Conservation (phyloP, 2,888 invertebrate genomes). For the Andrena hattorfiana region DNA sequence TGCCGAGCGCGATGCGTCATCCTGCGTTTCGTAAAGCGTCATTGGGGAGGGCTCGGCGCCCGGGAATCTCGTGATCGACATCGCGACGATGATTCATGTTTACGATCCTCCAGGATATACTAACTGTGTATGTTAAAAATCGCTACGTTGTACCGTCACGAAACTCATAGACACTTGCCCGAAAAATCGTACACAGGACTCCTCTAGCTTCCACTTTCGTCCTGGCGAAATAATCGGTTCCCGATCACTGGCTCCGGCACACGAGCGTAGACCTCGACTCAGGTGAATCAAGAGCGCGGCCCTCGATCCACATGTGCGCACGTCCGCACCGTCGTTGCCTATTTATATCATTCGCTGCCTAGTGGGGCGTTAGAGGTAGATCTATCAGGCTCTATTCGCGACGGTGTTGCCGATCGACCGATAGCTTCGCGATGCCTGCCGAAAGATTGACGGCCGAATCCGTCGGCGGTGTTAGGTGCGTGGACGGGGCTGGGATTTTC, state of each 20-base stretch:
- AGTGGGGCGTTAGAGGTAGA: slow-evolving; percentile 73
- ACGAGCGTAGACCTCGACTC: not conserved
- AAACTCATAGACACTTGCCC: too few species aligned
- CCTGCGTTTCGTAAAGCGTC: slow-evolving; percentile 5
- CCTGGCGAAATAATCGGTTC: not conserved
- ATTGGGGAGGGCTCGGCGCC: slow-evolving; percentile 29
- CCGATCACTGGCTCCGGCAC: not conserved
- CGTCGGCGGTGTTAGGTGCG: slow-evolving; percentile 79
- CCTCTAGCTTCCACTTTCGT: not conserved
- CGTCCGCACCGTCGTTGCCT: slow-evolving; percentile 53
- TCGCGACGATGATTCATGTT: not conserved
- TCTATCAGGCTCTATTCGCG: slow-evolving; percentile 69
- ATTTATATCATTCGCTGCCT: slow-evolving; percentile 79
- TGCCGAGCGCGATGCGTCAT: not conserved
- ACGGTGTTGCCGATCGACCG: slow-evolving; percentile 70
- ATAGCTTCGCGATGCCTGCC: slow-evolving; percentile 79
- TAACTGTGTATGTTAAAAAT: too few species aligned
- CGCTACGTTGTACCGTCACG: too few species aligned
- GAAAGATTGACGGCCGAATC: slow-evolving; percentile 84
- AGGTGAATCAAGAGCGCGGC: slow-evolving; percentile 44
- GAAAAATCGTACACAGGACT: too few species aligned
- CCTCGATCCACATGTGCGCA: slow-evolving; percentile 25
- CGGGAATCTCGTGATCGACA: slow-evolving; percentile 6
- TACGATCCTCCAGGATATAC: too few species aligned
- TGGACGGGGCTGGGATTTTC: slow-evolving; percentile 76